Base-by-base conservation (phyloP, 2,113 vertebrate genomes). In the Megaleporinus macrocephalus region DNA sequence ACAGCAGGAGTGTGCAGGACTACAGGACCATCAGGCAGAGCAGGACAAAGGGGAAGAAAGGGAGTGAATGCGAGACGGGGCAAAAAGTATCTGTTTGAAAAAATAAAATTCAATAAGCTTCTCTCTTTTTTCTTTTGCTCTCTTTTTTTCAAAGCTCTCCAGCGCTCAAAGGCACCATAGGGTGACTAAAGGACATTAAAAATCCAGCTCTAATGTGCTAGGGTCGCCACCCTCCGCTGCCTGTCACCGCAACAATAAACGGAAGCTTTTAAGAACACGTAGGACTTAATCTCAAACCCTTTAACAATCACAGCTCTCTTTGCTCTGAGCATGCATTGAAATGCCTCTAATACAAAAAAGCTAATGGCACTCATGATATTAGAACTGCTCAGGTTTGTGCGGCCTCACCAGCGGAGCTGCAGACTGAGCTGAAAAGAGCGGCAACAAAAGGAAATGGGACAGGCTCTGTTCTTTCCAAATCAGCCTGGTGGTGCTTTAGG, bases 211-310 rank as follows among this genome's bases (percentile, higher is more conserved):
- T 69, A 69, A 78, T 78, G 76, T 69, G 66, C 65, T 65, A 9
- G 29, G 47, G 63, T 47, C 62, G 66, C 76, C 33, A 22, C 57
- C 62, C n/a, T 41, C 22, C 10, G 22, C 49, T 61, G 33, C 36
- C 78, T 30, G 26, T 80, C 68, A 72, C 24, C 10, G 68, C 26
- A 4, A 44, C 53, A 71, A 79, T 59, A 79, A 71, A 61, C 53
- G 15, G 4, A 2, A 1, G 53, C 78, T 78, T 66, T 68, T 22
- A n/a, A 49, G 65, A 36, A 78, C 76, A 78, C 27, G 27, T 18
- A 66, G 47, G 36, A 53, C 18, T 78, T 61, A 29, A 72, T 80
- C 55, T 44, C 30, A 29, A 61, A 29, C 36, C 55, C 77, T 57
- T 71, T 79, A 41, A 79, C 33, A 20, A 59, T 41, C 53, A 41